phyloP scores from a whole-genome alignment of 1,140 invertebrate genomes.

The Ips nitidus region DNA sequence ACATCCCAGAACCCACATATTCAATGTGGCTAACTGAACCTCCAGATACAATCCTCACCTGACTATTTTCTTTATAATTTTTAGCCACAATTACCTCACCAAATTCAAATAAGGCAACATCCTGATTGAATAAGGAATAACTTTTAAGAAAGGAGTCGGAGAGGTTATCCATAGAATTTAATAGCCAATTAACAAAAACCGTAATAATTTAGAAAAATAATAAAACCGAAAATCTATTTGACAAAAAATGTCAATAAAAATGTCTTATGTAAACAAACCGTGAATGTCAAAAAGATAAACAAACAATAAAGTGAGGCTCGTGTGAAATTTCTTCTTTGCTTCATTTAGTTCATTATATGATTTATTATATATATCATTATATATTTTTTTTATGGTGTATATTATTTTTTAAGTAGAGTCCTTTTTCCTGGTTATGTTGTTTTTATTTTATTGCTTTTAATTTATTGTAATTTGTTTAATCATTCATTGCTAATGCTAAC shows the following conservation, averaged over 20 bases:
- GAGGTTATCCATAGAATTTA: slow-evolving; percentile 11
- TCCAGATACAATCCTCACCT: slow-evolving; percentile 66
- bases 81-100: slow-evolving; percentile 46
- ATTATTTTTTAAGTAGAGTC: too few relatives aligned
- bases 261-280: neutral
- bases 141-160: slow-evolving; percentile 12
- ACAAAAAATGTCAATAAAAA: too few relatives aligned
- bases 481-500: too few relatives aligned
- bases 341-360: too few relatives aligned
- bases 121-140: slow-evolving; percentile 39
- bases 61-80: slow-evolving; percentile 47
- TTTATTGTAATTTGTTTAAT: too few relatives aligned
- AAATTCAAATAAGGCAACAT: slow-evolving; percentile 46
- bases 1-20: slow-evolving; percentile 69
- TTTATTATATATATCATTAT: too few relatives aligned
- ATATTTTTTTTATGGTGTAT: too few relatives aligned
- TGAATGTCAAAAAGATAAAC: neutral
- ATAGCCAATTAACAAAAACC: neutral
- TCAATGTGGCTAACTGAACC: slow-evolving; percentile 62
- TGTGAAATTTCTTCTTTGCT: too few relatives aligned
- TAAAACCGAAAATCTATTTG: too few relatives aligned
- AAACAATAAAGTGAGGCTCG: neutral
- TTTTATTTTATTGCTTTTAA: too few relatives aligned
- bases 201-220: too few relatives aligned
- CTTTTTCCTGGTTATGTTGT: too few relatives aligned